These are phyloP conservation scores for Bellardia bayeri DNA, from an alignment of 2,888 invertebrate genomes.

Conservation along the genomic window DNA sequence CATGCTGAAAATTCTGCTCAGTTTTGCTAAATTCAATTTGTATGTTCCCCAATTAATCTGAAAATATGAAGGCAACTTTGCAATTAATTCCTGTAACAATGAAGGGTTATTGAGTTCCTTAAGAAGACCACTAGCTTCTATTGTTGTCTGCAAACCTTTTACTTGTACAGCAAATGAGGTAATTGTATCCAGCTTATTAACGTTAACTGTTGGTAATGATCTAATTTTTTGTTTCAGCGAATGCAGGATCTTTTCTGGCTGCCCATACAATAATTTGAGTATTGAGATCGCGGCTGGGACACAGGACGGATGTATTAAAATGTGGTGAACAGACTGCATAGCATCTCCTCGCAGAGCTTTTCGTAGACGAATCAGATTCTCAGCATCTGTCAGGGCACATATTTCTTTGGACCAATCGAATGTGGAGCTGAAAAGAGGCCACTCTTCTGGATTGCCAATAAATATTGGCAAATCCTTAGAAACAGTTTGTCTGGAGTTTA, in stretches of 20 bases:
- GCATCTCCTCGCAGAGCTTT: slow-evolving; percentile 45
- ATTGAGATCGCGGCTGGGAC: slow-evolving; percentile 57
- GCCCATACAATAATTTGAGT: slow-evolving; percentile 61
- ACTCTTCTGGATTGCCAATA: slow-evolving; percentile 47
- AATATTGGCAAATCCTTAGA: slow-evolving; percentile 53
- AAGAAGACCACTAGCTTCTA: slow-evolving; percentile 43
- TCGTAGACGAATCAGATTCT: slow-evolving; percentile 57
- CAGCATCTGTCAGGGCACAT: slow-evolving; percentile 55
- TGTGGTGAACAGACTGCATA: slow-evolving; percentile 41
- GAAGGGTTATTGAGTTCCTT: slow-evolving; percentile 56
- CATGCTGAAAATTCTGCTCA: slow-evolving; percentile 42
- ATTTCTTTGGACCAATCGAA: slow-evolving; percentile 57
- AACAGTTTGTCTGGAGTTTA: slow-evolving; percentile 48
- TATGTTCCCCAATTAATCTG: slow-evolving; percentile 55
- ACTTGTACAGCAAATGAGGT: slow-evolving; percentile 30
- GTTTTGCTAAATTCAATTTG: slow-evolving; percentile 44
- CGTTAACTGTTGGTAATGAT: too few species aligned
- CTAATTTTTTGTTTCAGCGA: too few species aligned
- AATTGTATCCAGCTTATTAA: too few species aligned
- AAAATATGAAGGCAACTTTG: slow-evolving; percentile 60
- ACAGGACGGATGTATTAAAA: slow-evolving; percentile 60
- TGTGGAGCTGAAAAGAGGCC: slow-evolving; percentile 61
- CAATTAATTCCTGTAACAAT: slow-evolving; percentile 58
- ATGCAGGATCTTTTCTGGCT: slow-evolving; percentile 49
- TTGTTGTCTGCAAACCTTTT: slow-evolving; percentile 47